A percentile compares a stretch with the other conserved stretches of the same genome.
Conservation (phyloP, 2,113 vertebrate species). For the Otolemur garnettii region DNA sequence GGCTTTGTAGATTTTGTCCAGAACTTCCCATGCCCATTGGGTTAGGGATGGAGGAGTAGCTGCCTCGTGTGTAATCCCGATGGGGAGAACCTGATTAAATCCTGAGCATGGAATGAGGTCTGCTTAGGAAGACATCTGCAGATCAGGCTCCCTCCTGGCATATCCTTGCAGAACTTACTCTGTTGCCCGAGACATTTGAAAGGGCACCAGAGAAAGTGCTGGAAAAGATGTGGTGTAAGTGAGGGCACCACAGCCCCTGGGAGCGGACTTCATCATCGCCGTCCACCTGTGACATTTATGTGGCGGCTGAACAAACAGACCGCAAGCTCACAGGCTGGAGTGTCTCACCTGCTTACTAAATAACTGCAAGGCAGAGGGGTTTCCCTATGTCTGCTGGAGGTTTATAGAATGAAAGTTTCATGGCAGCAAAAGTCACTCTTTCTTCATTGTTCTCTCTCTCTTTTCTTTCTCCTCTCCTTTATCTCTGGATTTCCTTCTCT, state of each 20-base stretch:
- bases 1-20: background rate
- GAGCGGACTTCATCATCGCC: background rate
- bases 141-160: rapidly evolving
- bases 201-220: slow-evolving; percentile 8
- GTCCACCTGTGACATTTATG: slow-evolving; percentile 12
- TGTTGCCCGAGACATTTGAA: slow-evolving; percentile 16
- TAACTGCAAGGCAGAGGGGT: background rate
- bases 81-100: too few relatives aligned
- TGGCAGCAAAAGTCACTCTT: background rate
- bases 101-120: background rate
- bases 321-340: background rate
- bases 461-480: background rate
- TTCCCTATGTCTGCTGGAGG: background rate
- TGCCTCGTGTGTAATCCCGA: rapidly evolving
- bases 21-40: rapidly evolving
- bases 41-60: rapidly evolving
- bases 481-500: background rate
- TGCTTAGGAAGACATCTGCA: background rate
- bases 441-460: background rate
- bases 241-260: background rate
- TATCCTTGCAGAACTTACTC: background rate
- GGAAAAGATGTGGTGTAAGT: background rate
- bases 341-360: slow-evolving; percentile 60
- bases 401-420: background rate
- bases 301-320: background rate